These are phyloP conservation scores for Drosophila teissieri DNA, from an alignment of 1,140 invertebrate genomes.

Conservation along the genomic window DNA sequence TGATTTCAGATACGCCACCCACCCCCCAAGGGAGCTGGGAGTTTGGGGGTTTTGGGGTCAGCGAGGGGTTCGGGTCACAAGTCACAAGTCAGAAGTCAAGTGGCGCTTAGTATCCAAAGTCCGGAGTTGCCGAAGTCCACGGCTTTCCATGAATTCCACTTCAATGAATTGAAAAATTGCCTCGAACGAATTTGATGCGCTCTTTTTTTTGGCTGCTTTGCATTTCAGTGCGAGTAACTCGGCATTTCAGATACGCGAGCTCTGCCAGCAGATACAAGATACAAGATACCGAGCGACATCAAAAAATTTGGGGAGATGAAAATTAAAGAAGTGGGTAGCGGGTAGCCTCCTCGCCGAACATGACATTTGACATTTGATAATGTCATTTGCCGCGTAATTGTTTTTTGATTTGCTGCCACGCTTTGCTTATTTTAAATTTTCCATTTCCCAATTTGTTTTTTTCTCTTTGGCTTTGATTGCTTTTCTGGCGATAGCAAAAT, in stretches of 20 bases:
- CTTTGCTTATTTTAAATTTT: conserved; percentile 36
- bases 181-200: conserved; percentile 78
- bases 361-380: conserved; percentile 83
- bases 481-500: background rate
- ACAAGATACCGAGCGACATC: background rate
- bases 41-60: background rate
- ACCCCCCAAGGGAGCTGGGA: background rate
- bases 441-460: background rate
- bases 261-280: conserved; percentile 11
- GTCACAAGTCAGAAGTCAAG: conserved; percentile 70
- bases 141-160: conserved; percentile 79
- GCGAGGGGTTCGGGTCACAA: conserved; percentile 28
- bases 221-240: conserved; percentile 49
- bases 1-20: conserved; percentile 73
- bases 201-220: conserved; percentile 58
- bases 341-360: conserved; percentile 68
- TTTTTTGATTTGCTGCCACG: conserved; percentile 77
- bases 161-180: conserved; percentile 83
- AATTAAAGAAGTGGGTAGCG: background rate
- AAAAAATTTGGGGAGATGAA: too few species aligned
- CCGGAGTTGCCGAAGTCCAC: conserved; percentile 21
- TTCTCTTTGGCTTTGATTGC: conserved; percentile 9
- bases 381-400: conserved; percentile 82
- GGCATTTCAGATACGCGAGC: conserved; percentile 19
- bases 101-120: conserved; percentile 63